phyloP scores from a whole-genome alignment of 1,140 invertebrate species.

The Epicauta chinensis region DNA sequence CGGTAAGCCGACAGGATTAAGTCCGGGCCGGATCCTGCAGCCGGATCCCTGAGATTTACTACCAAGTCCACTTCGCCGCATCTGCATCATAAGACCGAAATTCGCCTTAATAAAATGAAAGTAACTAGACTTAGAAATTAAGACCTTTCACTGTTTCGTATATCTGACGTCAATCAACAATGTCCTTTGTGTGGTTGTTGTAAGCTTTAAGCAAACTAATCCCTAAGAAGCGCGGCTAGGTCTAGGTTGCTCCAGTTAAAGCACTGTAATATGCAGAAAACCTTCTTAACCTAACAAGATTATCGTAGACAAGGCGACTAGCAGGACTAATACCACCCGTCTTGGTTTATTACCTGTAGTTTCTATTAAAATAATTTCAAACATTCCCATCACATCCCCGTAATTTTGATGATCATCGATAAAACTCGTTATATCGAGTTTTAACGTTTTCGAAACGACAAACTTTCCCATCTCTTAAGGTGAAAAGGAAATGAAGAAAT shows the following conservation, averaged over 20 bases:
- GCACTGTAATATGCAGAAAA: slow-evolving; percentile 58
- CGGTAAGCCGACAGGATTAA: slow-evolving; percentile 43
- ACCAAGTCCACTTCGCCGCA: slow-evolving; percentile 29
- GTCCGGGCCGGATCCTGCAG: slow-evolving; percentile 36
- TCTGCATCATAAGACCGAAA: slow-evolving; percentile 39
- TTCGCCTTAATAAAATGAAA: slow-evolving; percentile 39
- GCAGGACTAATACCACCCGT: slow-evolving; percentile 32
- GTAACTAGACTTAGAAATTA: slow-evolving; percentile 38
- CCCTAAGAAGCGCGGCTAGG: slow-evolving; percentile 50
- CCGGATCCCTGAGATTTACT: slow-evolving; percentile 40
- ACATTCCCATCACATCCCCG: background rate
- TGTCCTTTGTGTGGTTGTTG: slow-evolving; percentile 35
- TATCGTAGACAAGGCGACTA: slow-evolving; percentile 51
- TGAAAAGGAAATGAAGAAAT: slow-evolving; percentile 34
- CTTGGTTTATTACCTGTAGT: slow-evolving; percentile 30
- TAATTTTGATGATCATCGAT: slow-evolving; percentile 1
- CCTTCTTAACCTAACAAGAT: slow-evolving; percentile 63
- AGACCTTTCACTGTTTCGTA: slow-evolving; percentile 17
- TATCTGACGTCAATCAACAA: slow-evolving; percentile 19
- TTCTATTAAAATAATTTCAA: slow-evolving; percentile 5
- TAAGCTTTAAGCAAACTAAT: slow-evolving; percentile 45
- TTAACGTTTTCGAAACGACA: slow-evolving; percentile 18
- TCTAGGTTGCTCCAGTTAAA: slow-evolving; percentile 42
- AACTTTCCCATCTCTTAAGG: slow-evolving; percentile 23
- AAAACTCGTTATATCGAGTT: slow-evolving; percentile 2